phyloP scores from a whole-genome alignment of 2,797 vertebrate species.

The Huso huso region DNA sequence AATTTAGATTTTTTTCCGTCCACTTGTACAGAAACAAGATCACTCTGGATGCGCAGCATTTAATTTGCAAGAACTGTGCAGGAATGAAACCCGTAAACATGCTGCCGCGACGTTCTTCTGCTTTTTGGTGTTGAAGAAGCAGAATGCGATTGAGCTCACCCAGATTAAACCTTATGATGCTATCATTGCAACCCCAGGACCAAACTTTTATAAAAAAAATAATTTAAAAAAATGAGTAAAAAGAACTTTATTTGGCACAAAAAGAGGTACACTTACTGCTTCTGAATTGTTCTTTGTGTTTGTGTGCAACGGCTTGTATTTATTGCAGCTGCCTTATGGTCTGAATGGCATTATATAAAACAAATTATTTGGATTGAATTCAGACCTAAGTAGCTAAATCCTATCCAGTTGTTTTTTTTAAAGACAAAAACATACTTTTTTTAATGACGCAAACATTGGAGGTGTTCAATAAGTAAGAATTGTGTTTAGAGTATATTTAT shows the following conservation, averaged over 20 bases:
- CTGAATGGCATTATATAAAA: too few relatives aligned
- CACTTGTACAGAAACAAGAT: conserved; percentile 35
- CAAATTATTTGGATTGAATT: too few relatives aligned
- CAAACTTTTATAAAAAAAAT: conserved; percentile 30
- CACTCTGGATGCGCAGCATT: conserved; percentile 37
- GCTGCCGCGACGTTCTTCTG: conserved; percentile 50
- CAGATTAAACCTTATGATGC: conserved; percentile 52
- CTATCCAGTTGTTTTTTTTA: neutral
- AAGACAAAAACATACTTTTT: neutral
- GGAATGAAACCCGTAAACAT: conserved; percentile 36
- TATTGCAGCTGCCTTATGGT: too few relatives aligned
- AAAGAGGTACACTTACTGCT: neutral
- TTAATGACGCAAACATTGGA: too few relatives aligned
- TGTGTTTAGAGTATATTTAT: too few relatives aligned
- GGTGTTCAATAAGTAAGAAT: too few relatives aligned
- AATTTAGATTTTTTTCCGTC: neutral
- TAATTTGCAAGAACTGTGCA: conserved; percentile 49
- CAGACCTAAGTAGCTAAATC: neutral
- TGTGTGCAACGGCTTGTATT: too few relatives aligned
- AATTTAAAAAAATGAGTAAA: neutral
- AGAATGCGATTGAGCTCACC: conserved; percentile 34
- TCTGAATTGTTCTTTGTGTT: too few relatives aligned
- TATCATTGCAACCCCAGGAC: conserved; percentile 44
- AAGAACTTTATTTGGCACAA: conserved; percentile 4
- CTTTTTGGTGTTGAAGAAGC: conserved; percentile 58